Percentiles rank a stretch among this genome's conserved stretches.
Evolutionary conservation across 1,140 invertebrate species (phyloP).

Genomic region (Drosophila kikkawai): DNA sequence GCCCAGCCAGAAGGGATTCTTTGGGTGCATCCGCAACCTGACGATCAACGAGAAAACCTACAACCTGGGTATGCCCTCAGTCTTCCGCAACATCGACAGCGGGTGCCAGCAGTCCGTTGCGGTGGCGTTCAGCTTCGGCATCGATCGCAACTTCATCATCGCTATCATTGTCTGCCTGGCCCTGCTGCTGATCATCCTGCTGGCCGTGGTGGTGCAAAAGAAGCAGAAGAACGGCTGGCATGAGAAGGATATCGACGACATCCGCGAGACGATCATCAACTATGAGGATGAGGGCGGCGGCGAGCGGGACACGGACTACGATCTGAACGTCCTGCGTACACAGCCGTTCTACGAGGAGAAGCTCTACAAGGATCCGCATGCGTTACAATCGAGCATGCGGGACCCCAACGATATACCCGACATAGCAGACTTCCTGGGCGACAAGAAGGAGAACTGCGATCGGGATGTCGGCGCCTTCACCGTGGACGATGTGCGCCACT

Average conservation of each 20-base stretch:
- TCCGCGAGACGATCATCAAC: constrained; percentile 98
- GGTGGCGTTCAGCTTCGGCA: constrained; percentile 91
- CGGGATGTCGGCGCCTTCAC: constrained; percentile 95
- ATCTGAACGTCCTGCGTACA: constrained; percentile 93
- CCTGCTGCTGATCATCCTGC: constrained; percentile 91
- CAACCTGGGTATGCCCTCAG: constrained; percentile 90
- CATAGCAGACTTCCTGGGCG: constrained; percentile 95
- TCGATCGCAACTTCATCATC: constrained; percentile 93
- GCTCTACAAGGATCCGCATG: constrained; percentile 79
- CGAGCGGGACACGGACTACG: constrained; percentile 97
- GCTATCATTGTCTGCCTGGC: constrained; percentile 93
- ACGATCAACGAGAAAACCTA: constrained; percentile 92
- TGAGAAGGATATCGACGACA: constrained; percentile 97
- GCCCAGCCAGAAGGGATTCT: constrained; percentile 89
- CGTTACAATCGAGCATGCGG: constrained; percentile 58
- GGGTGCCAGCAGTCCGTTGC: constrained; percentile 90
- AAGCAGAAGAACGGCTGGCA: constrained; percentile 93
- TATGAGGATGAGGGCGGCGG: constrained; percentile 99
- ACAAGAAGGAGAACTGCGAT: constrained; percentile 95
- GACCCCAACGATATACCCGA: constrained; percentile 89
- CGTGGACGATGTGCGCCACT: constrained; percentile 97
- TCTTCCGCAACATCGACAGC: constrained; percentile 89
- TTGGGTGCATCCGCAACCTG: constrained; percentile 94
- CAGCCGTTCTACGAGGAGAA: constrained; percentile 84
- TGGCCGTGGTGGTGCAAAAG: constrained; percentile 94